Evolutionary conservation across 2,888 invertebrate genomes (phyloP).

Genomic region (Eupithecia exiguata): DNA sequence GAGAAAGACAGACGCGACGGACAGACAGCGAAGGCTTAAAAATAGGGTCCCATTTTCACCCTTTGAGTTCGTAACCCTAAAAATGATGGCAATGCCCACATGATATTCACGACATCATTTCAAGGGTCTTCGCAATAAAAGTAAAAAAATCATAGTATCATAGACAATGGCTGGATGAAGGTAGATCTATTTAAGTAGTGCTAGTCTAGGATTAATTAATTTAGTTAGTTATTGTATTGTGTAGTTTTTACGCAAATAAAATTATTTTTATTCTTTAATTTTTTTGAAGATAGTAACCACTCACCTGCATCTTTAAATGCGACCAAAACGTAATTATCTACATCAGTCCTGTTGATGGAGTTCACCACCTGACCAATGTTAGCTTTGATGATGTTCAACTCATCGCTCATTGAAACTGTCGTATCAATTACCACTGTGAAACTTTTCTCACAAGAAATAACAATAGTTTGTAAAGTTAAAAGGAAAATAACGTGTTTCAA

Average conservation of each 20-base stretch:
- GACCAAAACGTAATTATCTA: constrained; percentile 9
- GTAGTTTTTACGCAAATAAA: too few species aligned
- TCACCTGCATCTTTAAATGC: constrained; percentile 8
- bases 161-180: background rate
- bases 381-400: background rate
- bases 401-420: constrained; percentile 12
- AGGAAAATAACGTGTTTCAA: background rate
- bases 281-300: too few species aligned
- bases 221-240: too few species aligned
- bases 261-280: too few species aligned
- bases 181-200: background rate
- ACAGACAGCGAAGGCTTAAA: too few species aligned
- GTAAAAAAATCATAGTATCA: background rate
- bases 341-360: constrained; percentile 10
- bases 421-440: constrained; percentile 6
- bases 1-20: background rate
- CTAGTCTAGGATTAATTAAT: background rate
- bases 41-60: too few species aligned
- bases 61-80: too few species aligned
- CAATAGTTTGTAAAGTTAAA: background rate
- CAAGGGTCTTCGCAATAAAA: background rate
- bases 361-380: constrained; percentile 9
- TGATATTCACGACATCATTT: too few species aligned
- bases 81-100: background rate
- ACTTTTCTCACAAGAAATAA: constrained; percentile 1